phyloP scores from a whole-genome alignment of 2,113 vertebrate species.

The Tyrannus savana region DNA sequence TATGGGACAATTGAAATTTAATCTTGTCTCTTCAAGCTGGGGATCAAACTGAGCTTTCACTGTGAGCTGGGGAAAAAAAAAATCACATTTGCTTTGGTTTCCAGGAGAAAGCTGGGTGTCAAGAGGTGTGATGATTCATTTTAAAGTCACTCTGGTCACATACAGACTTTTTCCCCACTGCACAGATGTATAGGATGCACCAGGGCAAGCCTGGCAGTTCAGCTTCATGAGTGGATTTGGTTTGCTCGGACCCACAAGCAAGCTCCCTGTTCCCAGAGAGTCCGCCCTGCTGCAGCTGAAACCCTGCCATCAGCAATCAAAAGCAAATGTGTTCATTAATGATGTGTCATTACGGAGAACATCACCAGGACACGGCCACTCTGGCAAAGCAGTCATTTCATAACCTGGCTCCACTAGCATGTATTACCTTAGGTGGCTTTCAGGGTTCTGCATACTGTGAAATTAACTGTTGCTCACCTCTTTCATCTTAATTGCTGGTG shows the following conservation, averaged over 20 bases:
- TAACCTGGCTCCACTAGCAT: neutral
- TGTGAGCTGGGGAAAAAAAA: neutral
- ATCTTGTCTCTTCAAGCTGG: neutral
- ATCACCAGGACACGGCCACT: neutral
- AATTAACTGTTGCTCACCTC: neutral
- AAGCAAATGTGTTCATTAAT: neutral
- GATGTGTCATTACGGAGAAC: neutral
- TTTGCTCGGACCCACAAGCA: neutral
- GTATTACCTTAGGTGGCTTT: neutral
- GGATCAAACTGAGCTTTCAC: neutral
- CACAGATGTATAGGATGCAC: neutral
- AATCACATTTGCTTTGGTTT: neutral
- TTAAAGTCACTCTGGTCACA: neutral
- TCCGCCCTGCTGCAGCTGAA: neutral
- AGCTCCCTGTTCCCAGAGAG: neutral
- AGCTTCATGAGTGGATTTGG: neutral
- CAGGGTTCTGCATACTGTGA: neutral
- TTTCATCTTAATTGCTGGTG: neutral
- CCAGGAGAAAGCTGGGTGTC: neutral
- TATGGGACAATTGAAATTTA: neutral
- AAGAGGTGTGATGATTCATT: neutral
- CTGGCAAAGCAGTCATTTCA: fast-evolving
- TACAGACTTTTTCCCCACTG: neutral
- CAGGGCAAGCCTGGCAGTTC: neutral
- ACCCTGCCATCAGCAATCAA: neutral